These are phyloP conservation scores for Morbakka virulenta DNA, from an alignment of 30 jellyfish, hydroid and myxozoan species.

Conservation along the genomic window DNA sequence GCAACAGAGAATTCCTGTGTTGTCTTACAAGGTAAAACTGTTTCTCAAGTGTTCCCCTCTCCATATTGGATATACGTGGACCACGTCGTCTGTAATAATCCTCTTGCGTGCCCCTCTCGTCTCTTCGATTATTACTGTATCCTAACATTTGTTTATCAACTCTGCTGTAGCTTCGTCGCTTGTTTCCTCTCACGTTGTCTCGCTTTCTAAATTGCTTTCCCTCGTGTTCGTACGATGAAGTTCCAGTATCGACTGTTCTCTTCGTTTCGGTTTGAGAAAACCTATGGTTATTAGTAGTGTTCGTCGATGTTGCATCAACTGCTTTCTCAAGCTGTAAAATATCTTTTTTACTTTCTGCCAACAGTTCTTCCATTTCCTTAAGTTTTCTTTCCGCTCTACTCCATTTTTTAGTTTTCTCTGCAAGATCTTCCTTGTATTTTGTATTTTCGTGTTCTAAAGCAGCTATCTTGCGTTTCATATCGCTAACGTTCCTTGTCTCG, in stretches of 20 bases:
- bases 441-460: not conserved
- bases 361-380: conserved; percentile 55
- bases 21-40: conserved; percentile 70
- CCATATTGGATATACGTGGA: not conserved
- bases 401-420: not conserved
- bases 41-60: conserved; percentile 49
- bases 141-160: conserved; percentile 9
- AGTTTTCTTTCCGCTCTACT: conserved; percentile 31
- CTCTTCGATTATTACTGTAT: not conserved
- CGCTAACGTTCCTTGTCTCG: not conserved
- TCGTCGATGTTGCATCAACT: conserved; percentile 25
- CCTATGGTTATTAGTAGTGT: not conserved
- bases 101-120: not conserved
- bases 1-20: conserved; percentile 75
- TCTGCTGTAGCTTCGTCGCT: conserved; percentile 18
- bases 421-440: not conserved
- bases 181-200: not conserved
- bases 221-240: conserved; percentile 15
- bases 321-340: conserved; percentile 37
- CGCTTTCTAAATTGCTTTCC: conserved; percentile 5
- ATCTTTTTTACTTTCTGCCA: conserved; percentile 42
- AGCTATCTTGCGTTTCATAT: not conserved
- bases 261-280: not conserved
- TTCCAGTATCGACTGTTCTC: conserved; percentile 6
- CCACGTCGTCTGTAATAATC: conserved; percentile 6